Conservation (phyloP, 2,113 vertebrate species). For the Pomatostomus ruficeps region DNA sequence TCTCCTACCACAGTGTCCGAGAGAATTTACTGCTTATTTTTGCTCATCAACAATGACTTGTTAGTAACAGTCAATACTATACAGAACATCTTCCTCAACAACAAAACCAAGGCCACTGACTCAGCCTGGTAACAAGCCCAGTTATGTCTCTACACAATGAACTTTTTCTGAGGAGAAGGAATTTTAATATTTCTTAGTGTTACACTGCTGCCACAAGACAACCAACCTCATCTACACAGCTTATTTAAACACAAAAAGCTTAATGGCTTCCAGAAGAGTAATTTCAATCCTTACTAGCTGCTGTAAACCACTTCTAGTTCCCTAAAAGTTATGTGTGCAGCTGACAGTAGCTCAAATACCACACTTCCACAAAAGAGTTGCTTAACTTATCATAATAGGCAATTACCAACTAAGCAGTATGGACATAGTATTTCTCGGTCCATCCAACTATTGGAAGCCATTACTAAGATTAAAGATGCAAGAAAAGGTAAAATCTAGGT, state of each 20-base stretch:
- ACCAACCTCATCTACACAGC: neutral
- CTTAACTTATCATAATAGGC: neutral
- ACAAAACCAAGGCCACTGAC: slow-evolving; percentile 5
- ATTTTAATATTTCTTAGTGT: neutral
- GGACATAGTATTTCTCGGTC: neutral
- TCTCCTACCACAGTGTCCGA: neutral
- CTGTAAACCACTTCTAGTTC: neutral
- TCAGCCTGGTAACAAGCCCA: neutral
- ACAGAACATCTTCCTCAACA: neutral
- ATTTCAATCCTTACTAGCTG: neutral
- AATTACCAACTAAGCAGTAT: neutral
- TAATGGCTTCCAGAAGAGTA: neutral
- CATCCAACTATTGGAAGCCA: neutral
- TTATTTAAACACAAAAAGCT: neutral
- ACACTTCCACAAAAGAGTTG: neutral
- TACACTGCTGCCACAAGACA: neutral
- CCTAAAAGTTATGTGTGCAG: neutral
- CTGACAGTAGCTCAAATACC: neutral
- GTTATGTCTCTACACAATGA: neutral
- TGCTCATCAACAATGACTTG: neutral
- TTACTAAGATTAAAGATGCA: neutral
- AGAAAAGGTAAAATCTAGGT: neutral
- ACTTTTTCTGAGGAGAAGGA: neutral
- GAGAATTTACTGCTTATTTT: neutral
- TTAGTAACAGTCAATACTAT: neutral